Percentiles rank a stretch among this genome's conserved stretches.
phyloP scores from a whole-genome alignment of 2,797 vertebrate species.

The Sibirionetta formosa region DNA sequence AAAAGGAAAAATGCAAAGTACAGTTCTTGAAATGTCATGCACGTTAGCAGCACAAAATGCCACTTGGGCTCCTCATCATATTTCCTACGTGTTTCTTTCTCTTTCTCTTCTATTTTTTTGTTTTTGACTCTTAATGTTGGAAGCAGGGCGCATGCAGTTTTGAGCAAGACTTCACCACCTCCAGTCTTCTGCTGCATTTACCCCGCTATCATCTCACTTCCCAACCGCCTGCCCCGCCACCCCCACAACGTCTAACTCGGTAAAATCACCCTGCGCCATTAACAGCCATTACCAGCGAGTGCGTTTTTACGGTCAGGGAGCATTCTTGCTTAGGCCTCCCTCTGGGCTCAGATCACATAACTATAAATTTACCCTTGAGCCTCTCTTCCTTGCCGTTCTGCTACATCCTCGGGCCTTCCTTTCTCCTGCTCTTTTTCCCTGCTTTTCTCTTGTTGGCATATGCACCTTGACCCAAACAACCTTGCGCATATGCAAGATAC shows the following conservation, averaged over 20 bases:
- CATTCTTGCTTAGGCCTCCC: conserved; percentile 83
- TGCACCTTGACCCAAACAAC: conserved; percentile 81
- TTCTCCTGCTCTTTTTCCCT: conserved; percentile 48
- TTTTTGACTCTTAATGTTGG: background rate
- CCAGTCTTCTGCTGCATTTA: background rate
- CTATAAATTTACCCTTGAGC: conserved; percentile 83
- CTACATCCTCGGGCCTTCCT: conserved; percentile 70
- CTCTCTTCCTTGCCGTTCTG: conserved; percentile 70
- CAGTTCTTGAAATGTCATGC: conserved; percentile 32
- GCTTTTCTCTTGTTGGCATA: conserved; percentile 44
- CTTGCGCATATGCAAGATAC: conserved; percentile 75
- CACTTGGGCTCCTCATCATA: background rate
- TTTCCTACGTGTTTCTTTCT: background rate
- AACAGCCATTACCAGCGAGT: conserved; percentile 85
- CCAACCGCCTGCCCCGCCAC: background rate
- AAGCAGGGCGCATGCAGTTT: background rate
- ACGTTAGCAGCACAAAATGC: conserved; percentile 36
- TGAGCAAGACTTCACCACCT: background rate
- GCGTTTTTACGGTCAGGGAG: conserved; percentile 87
- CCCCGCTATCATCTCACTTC: conserved; percentile 6
- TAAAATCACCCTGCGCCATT: conserved; percentile 79
- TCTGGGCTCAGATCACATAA: conserved; percentile 73
- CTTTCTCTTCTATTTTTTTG: background rate
- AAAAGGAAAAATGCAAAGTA: conserved; percentile 33
- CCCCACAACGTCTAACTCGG: conserved; percentile 21